A percentile compares a stretch with the other conserved stretches of the same genome.
Conservation (phyloP, 2,888 invertebrate species). For the Xestia xanthographa region DNA sequence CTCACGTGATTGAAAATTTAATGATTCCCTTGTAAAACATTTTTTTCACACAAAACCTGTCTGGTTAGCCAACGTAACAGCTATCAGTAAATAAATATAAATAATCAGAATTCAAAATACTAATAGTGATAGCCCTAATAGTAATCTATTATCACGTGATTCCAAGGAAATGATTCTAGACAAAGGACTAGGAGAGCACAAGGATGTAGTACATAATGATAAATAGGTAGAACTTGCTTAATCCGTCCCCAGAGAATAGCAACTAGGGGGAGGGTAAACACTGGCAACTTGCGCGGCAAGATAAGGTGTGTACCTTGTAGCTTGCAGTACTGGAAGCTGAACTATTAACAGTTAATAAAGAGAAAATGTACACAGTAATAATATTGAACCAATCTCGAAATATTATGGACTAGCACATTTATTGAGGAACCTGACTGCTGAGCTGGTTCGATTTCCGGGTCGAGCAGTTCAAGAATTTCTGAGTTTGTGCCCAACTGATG, state of each 20-base stretch:
- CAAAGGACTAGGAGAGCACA: neutral
- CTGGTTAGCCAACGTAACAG: neutral
- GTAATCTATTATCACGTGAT: neutral
- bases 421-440: neutral
- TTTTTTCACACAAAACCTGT: neutral
- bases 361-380: neutral
- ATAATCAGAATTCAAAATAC: no score
- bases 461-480: no score
- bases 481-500: no score
- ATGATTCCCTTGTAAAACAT: no score
- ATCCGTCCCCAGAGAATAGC: constrained; percentile 23
- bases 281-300: constrained; percentile 21
- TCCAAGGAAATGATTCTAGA: neutral
- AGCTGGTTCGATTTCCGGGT: no score
- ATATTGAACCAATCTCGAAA: neutral
- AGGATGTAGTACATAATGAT: constrained; percentile 7
- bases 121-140: neutral
- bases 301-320: constrained; percentile 31
- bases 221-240: constrained; percentile 34
- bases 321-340: constrained; percentile 3
- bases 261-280: constrained; percentile 38
- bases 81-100: neutral
- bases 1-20: no score
- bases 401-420: neutral
- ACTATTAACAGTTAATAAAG: neutral